Evolutionary conservation across 2,113 vertebrate genomes (phyloP).

Genomic region (Trachemys scripta): DNA sequence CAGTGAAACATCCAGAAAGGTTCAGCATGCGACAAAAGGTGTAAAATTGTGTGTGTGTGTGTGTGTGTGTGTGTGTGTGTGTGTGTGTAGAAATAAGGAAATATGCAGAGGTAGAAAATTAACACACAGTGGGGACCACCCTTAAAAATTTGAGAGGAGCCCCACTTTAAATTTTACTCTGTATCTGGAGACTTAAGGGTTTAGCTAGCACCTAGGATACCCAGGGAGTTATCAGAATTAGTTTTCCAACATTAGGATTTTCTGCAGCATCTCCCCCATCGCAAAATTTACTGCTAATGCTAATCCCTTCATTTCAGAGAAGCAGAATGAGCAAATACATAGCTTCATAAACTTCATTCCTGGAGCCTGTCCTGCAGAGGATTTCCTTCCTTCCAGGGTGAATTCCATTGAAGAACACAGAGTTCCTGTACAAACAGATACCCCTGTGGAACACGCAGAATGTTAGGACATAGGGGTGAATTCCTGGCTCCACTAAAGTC

Average conservation of each 20-base stretch:
- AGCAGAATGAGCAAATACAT: not conserved
- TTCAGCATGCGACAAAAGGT: not conserved
- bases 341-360: not conserved
- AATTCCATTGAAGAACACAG: not conserved
- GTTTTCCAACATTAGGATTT: not conserved
- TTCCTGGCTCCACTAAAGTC: not conserved
- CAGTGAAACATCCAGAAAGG: not conserved
- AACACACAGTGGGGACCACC: not conserved
- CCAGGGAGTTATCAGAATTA: not conserved
- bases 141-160: not conserved
- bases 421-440: not conserved
- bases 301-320: rapidly evolving
- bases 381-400: not conserved
- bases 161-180: not conserved
- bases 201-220: not conserved
- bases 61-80: rapidly evolving
- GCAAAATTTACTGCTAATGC: rapidly evolving
- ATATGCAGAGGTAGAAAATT: not conserved
- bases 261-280: not conserved
- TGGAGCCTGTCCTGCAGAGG: not conserved
- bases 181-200: not conserved
- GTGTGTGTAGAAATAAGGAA: not conserved
- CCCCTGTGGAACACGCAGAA: too few species aligned
- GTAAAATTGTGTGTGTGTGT: too few species aligned
- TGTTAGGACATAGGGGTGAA: not conserved